Conservation (phyloP, 2,888 invertebrate species). For the Melieria crassipennis region DNA sequence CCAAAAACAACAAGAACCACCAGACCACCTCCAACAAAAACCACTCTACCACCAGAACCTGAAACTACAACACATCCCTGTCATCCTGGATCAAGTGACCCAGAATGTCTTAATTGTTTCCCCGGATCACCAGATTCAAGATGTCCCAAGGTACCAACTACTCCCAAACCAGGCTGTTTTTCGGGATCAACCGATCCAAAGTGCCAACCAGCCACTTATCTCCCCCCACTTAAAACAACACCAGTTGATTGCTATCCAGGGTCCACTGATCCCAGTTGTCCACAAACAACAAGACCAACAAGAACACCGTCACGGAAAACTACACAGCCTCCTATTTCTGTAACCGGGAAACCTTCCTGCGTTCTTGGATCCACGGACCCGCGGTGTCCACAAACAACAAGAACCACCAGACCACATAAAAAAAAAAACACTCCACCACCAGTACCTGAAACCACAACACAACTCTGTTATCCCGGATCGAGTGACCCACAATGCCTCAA, state of each 20-base stretch:
- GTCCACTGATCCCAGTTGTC: conserved; percentile 49
- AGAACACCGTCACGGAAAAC: conserved; percentile 35
- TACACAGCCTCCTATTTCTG: too few species aligned
- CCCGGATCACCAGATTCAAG: conserved; percentile 51
- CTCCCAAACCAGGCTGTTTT: conserved; percentile 48
- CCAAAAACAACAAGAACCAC: conserved; percentile 38
- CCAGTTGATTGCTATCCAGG: conserved; percentile 53
- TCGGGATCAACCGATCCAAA: conserved; percentile 53
- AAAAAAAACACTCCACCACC: too few species aligned
- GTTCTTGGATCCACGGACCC: conserved; percentile 59
- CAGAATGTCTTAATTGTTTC: conserved; percentile 49
- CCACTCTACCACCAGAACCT: too few species aligned
- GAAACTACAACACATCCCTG: conserved; percentile 42
- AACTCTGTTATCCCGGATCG: conserved; percentile 59
- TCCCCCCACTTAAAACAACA: background rate
- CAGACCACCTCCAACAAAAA: too few species aligned
- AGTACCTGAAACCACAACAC: too few species aligned
- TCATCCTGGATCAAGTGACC: conserved; percentile 52
- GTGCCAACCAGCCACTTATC: conserved; percentile 24
- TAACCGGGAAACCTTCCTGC: conserved; percentile 17
- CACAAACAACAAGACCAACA: conserved; percentile 49
- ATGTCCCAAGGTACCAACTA: conserved; percentile 52
- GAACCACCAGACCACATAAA: too few species aligned
- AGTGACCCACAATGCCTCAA: conserved; percentile 35
- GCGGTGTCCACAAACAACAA: conserved; percentile 48